Base-by-base conservation (phyloP, 2,888 invertebrate species). In the Keiferia lycopersicella region DNA sequence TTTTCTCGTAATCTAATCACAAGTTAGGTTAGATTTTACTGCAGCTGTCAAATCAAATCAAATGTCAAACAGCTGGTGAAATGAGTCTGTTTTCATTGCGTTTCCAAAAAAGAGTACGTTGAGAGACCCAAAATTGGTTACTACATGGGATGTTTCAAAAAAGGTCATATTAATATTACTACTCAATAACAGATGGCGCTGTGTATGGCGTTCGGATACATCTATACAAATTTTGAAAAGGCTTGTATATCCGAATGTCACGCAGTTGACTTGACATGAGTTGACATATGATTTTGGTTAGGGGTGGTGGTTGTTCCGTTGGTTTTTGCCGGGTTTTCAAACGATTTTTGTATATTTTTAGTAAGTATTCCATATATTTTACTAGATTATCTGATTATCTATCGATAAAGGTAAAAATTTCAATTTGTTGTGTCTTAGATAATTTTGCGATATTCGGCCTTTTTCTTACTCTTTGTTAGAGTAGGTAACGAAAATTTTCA, bases 1-100 rank as follows among this genome's bases (percentile, higher is more conserved):
- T 80, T 75, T 76, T 71, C 79, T 78, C 75, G 73, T 76, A 74
- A 71, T 80, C 72, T 73, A 70, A 75, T 73, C 70, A 76, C 69
- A 74, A 75, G 71, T 75, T 74, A 83, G 81, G 81, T 83, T 83
- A 82, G 50, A 38, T 64, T 62, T 51, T 26, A 14, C 53, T 59
- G 58, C 20, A 61, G 18, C 58, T 66, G 66, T 66, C 66, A 65
- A 59, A 56, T 20, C 22, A 65, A 59, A 56, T 20, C 22, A 56
- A 64, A 53, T 51, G 64, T 51, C 59, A 57, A 57, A 57, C 16
- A 16, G 22, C 45, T 34, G 60, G 14, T n/a, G 7, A n/a, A 39
- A 34, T 10, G 14, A 14, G 41, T 41, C 12, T 41, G 41, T 41
- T 41, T 41, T 41, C 41, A 14, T 41, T 41, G 41, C 41, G 14